Evolutionary conservation across 2,888 invertebrate species (phyloP).

Genomic region (Eupithecia subumbrata): DNA sequence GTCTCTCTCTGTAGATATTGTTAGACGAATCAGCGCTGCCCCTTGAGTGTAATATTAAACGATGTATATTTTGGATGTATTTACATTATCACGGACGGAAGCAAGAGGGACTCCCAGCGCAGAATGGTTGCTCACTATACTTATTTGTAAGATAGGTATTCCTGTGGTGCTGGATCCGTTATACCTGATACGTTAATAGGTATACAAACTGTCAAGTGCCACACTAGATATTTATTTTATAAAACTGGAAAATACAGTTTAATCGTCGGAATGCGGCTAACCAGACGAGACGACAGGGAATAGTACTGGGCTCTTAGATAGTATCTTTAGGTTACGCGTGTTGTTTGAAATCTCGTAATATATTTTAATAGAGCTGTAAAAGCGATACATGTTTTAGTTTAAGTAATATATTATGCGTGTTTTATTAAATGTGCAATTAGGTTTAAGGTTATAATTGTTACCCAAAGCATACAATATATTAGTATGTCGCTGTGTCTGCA

Average conservation of each 20-base stretch:
- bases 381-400: conserved; percentile 71
- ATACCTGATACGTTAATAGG: conserved; percentile 49
- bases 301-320: conserved; percentile 73
- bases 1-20: conserved; percentile 38
- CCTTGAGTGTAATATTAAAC: conserved; percentile 62
- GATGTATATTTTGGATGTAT: conserved; percentile 82
- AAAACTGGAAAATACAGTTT: conserved; percentile 48
- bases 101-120: conserved; percentile 64
- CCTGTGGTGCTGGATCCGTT: conserved; percentile 72
- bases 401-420: conserved; percentile 67
- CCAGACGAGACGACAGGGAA: conserved; percentile 69
- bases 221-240: conserved; percentile 76
- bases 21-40: conserved; percentile 58
- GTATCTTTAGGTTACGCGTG: conserved; percentile 74
- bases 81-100: conserved; percentile 66
- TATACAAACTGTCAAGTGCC: conserved; percentile 71
- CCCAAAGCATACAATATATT: conserved; percentile 73
- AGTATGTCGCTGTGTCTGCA: conserved; percentile 59
- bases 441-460: conserved; percentile 75
- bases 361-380: conserved; percentile 70
- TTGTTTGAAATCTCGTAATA: conserved; percentile 84
- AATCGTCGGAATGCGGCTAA: conserved; percentile 47
- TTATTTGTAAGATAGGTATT: conserved; percentile 71
- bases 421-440: conserved; percentile 80
- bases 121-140: conserved; percentile 81